Evolutionary conservation across 2,888 invertebrate genomes (phyloP), one percentile per base, ranked within the genome.

Genomic region (Teinopalpus imperialis): DNA sequence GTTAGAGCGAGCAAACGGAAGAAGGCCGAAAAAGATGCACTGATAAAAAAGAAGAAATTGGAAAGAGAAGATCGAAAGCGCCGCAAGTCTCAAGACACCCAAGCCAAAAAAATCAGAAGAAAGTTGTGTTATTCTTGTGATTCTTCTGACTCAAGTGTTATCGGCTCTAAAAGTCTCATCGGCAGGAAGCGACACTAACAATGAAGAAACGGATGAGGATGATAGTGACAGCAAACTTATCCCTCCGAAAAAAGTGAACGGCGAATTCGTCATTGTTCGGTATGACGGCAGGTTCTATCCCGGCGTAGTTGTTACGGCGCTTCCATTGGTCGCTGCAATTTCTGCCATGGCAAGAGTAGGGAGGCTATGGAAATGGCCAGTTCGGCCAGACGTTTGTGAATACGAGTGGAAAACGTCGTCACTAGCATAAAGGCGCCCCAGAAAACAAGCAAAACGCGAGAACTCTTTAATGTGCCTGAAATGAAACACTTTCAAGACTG

Each of bases 121-220:
- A 29, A 29, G 7, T 5, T 29, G 7, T 5, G 29, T 13, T 29
- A 5, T n/a, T n/a, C n/a, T 24, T 37, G 26, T n/a, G 18, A n/a
- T 41, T 20, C 10, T 16, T 30, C 40, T 30, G 37, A 44, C 31
- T 24, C 37, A 12, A 44, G 44, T 37, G 37, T 24, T 13, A n/a
- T n/a, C n/a, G n/a, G n/a, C n/a, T n/a, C n/a, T n/a, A n/a, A 30
- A 44, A 23, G 44, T 44, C 13, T 16, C 44, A 23, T 44, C 37
- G 14, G 39, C 16, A 45, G 44, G 39, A 12, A 36, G 35, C 16
- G 32, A 13, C 13, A 30, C 31, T 14, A 37, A 44, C 18, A 30
- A 36, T 5, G 36, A 36, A 23, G 31, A 44, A 36, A 16, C 12
- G 18, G n/a, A n/a, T n/a, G 36, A 36, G 9, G 36, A 21, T 29